Base-by-base conservation (phyloP, 1,140 invertebrate species). In the Dryas iulia region DNA sequence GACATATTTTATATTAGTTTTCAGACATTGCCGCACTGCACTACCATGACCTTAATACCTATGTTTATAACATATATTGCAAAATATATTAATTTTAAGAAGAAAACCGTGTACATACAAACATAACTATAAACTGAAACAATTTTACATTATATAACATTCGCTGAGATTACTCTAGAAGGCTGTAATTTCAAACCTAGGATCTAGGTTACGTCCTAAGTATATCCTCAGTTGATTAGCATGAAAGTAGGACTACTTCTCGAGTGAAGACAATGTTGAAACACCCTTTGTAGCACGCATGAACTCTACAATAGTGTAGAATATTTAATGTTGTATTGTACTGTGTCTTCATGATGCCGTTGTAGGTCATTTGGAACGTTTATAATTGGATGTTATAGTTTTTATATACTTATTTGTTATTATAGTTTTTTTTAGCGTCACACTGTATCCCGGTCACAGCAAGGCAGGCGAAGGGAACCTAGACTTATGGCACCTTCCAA, bases 141-240 rank as follows among this genome's bases (percentile, higher is more conserved):
- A 26, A 14, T 53, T 53, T 53, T 10, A 6, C 24, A 24, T 56
- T n/a, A 3, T 47, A 21, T 11, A 3, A 47, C 8, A 21, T 7
- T 24, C 33, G 21, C 35, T 30, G 10, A 14, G 21, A 56, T 25
- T 56, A 56, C 25, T 14, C 26, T 1, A 26, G 47, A 25, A 28
- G 3, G 12, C 1, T 14, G 39, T 62, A 62, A 62, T 69, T 61
- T 57, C 66, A 28, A 47, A 62, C 59, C 53, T 53, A 25, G 35
- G 53, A 69, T 69, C 35, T 69, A 58, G 53, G 66, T 62, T 62
- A 60, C 66, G 47, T 39, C 56, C 58, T 69, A 69, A 35, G 59
- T 69, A 56, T 69, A 63, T 60, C 59, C 66, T 24, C 31, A 33
- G 52, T 39, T 62, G 39, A 62, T 62, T 62, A 62, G 4, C 25